phyloP scores from a whole-genome alignment of 2,888 invertebrate genomes.

The Epinotia brunnichana region DNA sequence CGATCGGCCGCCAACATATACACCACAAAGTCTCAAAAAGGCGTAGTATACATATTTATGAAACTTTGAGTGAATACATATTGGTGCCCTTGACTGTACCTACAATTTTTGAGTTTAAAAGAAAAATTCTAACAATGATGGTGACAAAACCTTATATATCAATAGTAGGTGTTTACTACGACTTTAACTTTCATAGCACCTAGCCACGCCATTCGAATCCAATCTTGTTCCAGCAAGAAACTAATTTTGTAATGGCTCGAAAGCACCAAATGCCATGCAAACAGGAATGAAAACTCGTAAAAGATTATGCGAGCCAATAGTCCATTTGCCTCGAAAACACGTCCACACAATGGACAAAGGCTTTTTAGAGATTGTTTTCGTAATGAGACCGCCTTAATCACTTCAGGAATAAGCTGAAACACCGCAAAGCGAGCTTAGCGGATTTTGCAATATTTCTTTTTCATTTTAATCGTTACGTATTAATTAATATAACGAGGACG shows the following conservation, averaged over 20 bases:
- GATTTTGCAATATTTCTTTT: background rate
- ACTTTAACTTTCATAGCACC: constrained; percentile 26
- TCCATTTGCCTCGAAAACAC: constrained; percentile 22
- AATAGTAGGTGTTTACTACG: background rate
- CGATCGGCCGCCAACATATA: too few relatives aligned
- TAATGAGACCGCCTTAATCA: constrained; percentile 36
- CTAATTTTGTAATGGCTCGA: constrained; percentile 27
- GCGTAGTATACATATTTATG: too few relatives aligned
- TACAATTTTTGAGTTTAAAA: background rate
- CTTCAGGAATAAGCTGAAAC: constrained; percentile 2
- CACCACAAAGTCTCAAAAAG: too few relatives aligned
- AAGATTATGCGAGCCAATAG: constrained; percentile 34
- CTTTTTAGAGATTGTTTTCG: constrained; percentile 40
- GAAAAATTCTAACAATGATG: background rate
- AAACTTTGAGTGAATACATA: too few relatives aligned
- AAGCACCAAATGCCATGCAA: constrained; percentile 39
- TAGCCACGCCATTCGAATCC: constrained; percentile 30
- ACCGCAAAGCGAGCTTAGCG: background rate
- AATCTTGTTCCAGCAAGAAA: constrained; percentile 24
- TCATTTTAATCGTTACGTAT: constrained; percentile 1
- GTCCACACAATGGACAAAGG: constrained; percentile 33
- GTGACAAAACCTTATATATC: background rate
- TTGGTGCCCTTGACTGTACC: too few relatives aligned
- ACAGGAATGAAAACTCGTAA: constrained; percentile 31
- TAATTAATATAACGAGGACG: constrained; percentile 16